Base-by-base conservation (phyloP, 2,888 invertebrate species). In the Scaptomyza caliginosa region DNA sequence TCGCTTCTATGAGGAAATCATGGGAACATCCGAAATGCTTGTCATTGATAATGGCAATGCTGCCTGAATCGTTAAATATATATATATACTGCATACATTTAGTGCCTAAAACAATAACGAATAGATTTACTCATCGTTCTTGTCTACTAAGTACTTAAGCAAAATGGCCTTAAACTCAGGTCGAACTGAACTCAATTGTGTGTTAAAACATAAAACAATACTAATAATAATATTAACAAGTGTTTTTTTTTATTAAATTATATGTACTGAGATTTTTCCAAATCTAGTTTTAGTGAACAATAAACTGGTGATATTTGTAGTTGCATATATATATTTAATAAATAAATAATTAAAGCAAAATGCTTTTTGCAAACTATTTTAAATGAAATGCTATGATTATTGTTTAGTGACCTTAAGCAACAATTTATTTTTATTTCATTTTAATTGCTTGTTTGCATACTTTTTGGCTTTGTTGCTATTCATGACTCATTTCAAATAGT, bases 1-100 rank as follows among this genome's bases (percentile, higher is more conserved):
- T 0, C 86, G 88, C 4, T 89, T 89, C 54, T 91, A 91, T 55
- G 91, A 91, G 59, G 90, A 90, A 48, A 84, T 90, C 7, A 89
- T 91, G 86, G 91, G 91, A 38, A 81, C 84, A 11, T 89, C 90
- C 13, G 90, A 90, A 74, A 88, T 90, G 90, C 77, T 89, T 30
- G 89, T 90, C 56, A 78, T 89, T 34, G 87, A 79, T 16, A 63
- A 67, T 51, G 46, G 49, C 34, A 83, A 65, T 36, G 40, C 45
- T 16, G 19, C 74, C 40, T 74, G 34, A 58, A 19, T 46, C 19
- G 13, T 4, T 32, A 13, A 17, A 26, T 4, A 28, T 3, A 13
- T 13, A 34, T 23, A 39, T 32, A 40, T 24, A 43, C 55, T 56
- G 49, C 56, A 54, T 66, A 54, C 45, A 52, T 56, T 49, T 77